Percentiles rank a stretch among this genome's conserved stretches.
Conservation (phyloP, 2,797 vertebrate genomes). For the Phoeniculus purpureus region DNA sequence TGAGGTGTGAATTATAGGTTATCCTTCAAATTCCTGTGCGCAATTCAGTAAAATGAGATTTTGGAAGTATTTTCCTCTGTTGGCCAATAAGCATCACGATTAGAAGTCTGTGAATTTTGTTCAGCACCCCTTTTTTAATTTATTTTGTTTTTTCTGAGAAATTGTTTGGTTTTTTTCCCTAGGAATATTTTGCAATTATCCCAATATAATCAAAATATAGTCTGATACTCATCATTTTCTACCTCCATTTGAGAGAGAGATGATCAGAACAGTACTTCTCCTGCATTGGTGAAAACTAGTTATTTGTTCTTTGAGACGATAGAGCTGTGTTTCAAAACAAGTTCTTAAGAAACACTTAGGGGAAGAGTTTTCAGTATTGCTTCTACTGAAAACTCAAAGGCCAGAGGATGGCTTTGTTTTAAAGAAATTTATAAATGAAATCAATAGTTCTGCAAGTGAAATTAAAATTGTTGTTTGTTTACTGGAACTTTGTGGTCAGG, state of each 20-base stretch:
- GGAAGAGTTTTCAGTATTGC: background rate
- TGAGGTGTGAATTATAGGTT: accelerated
- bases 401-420: background rate
- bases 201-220: background rate
- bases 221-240: background rate
- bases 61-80: background rate
- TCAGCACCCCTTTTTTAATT: background rate
- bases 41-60: background rate
- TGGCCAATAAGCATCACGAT: background rate
- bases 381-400: background rate
- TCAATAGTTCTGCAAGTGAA: background rate
- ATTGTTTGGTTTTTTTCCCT: background rate
- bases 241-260: accelerated
- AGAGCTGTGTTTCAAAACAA: background rate
- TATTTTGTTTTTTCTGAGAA: background rate
- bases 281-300: background rate
- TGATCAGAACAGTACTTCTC: background rate
- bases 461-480: background rate
- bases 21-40: background rate
- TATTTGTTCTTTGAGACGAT: background rate
- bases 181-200: background rate
- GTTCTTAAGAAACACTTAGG: accelerated
- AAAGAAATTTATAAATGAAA: background rate
- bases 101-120: background rate
- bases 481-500: background rate